These are phyloP conservation scores for Loris lydekkerianus DNA, from an alignment of 2,797 vertebrate species.

Conservation along the genomic window DNA sequence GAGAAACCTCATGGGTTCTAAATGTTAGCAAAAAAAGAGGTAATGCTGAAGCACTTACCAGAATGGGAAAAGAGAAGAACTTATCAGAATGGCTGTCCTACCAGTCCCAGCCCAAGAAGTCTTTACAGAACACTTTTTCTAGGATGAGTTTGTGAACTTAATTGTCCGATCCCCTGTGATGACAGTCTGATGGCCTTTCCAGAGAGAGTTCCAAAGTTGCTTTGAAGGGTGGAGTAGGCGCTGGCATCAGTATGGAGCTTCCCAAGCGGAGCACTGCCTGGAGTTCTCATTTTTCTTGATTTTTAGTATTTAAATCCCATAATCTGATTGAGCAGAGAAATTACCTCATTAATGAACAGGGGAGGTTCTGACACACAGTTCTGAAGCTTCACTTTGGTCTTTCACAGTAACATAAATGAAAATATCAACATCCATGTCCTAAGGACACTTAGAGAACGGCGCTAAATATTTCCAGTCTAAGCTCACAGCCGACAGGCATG, in stretches of 20 bases:
- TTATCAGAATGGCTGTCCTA: background rate
- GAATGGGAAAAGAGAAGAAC: background rate
- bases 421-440: background rate
- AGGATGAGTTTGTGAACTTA: too few species aligned
- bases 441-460: background rate
- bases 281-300: too few species aligned
- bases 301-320: background rate
- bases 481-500: background rate
- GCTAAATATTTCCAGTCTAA: background rate
- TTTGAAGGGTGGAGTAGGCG: too few species aligned
- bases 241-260: too few species aligned
- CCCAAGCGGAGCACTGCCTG: too few species aligned
- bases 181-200: too few species aligned
- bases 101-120: background rate
- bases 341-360: background rate
- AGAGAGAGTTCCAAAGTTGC: too few species aligned
- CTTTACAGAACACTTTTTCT: background rate
- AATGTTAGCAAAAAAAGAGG: constrained; percentile 4
- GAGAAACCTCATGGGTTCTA: constrained; percentile 3
- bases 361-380: background rate
- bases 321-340: background rate
- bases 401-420: background rate
- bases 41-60: background rate
- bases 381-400: background rate
- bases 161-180: too few species aligned